Percentiles rank a stretch among this genome's conserved stretches.
These are phyloP conservation scores for Megaceryle maxima DNA, from an alignment of 2,113 vertebrate genomes.

Conservation along the genomic window DNA sequence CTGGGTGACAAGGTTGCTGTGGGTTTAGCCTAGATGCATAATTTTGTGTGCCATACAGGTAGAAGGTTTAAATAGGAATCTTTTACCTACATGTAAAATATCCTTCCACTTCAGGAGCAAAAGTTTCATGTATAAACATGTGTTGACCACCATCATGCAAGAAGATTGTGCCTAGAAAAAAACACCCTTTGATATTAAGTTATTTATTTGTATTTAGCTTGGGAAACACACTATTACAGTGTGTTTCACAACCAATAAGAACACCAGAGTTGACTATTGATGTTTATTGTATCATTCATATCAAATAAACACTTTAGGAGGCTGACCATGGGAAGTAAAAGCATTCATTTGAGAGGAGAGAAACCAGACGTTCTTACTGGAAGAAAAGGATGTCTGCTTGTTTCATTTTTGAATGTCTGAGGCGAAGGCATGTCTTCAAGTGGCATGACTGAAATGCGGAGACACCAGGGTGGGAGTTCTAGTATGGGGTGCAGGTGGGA, in stretches of 20 bases:
- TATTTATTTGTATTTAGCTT: not conserved
- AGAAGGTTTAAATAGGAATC: not conserved
- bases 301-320: not conserved
- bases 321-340: not conserved
- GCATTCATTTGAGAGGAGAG: not conserved
- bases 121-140: not conserved
- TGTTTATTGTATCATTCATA: constrained; percentile 51
- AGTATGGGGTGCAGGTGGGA: not conserved
- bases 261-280: not conserved
- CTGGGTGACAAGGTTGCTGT: not conserved
- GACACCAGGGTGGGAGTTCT: not conserved
- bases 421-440: not conserved
- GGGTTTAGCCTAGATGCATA: not conserved
- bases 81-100: not conserved
- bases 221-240: not conserved
- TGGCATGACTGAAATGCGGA: not conserved
- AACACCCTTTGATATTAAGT: not conserved
- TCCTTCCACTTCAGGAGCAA: not conserved
- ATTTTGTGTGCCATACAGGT: not conserved
- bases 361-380: not conserved
- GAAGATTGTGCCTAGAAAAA: not conserved
- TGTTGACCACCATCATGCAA: not conserved
- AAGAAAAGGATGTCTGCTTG: not conserved
- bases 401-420: not conserved
- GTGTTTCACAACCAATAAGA: constrained; percentile 6